Evolutionary conservation across 2,113 vertebrate species (phyloP).

Genomic region (Varanus komodoensis): DNA sequence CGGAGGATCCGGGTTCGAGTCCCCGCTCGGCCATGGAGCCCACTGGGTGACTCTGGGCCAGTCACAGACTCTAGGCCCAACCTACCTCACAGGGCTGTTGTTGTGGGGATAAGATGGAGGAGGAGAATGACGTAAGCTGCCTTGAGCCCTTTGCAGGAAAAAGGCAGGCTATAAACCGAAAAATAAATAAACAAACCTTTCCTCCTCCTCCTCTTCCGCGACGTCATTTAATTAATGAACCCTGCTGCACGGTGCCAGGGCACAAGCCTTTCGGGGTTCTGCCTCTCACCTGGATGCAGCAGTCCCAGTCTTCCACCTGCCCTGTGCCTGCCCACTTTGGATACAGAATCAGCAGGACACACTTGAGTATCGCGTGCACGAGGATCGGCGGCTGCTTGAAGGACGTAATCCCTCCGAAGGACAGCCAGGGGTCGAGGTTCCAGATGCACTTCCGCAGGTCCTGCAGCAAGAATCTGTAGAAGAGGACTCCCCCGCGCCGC

Average conservation of each 20-base stretch:
- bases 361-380: constrained; percentile 65
- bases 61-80: too few relatives aligned
- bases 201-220: too few relatives aligned
- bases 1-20: too few relatives aligned
- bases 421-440: constrained; percentile 43
- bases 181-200: not conserved
- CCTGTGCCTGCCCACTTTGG: constrained; percentile 67
- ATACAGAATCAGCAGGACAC: constrained; percentile 73
- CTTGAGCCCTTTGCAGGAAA: too few relatives aligned
- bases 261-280: not conserved
- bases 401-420: constrained; percentile 58
- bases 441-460: constrained; percentile 73
- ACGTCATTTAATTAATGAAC: not conserved
- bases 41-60: too few relatives aligned
- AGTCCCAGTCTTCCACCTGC: constrained; percentile 68
- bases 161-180: too few relatives aligned
- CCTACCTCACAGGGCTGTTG: too few relatives aligned
- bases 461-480: constrained; percentile 79
- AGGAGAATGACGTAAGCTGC: too few relatives aligned
- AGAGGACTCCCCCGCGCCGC: constrained; percentile 69
- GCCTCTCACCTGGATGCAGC: constrained; percentile 75
- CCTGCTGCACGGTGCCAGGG: too few relatives aligned
- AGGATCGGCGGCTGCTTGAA: constrained; percentile 44
- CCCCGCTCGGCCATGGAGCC: too few relatives aligned
- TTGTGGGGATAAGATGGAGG: too few relatives aligned